Evolutionary conservation across 1,140 invertebrate genomes (phyloP), one percentile per base, ranked within the genome.

Genomic region (Caenorhabditis latens): DNA sequence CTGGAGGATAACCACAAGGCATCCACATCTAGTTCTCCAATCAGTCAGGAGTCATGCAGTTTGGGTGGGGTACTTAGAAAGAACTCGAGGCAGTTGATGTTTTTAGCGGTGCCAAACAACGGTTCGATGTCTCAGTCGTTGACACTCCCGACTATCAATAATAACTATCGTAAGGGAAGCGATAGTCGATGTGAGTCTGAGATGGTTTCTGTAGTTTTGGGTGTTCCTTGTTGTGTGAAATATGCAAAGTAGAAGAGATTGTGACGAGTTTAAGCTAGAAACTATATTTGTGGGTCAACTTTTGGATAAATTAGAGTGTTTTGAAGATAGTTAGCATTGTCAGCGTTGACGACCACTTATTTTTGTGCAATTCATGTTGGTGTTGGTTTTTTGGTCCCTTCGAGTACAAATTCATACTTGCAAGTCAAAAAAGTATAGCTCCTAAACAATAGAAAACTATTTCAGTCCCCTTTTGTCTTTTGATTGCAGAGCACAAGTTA

Each of bases 61-160:
- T n/a, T 79, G 43, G 71, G 71, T 79, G 53, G 19, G 71, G 71
- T 14, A n/a, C 71, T 79, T 50, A 79, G 71, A 79, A 79, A 79
- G 71, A 79, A 79, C n/a, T 79, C 71, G 46, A n/a, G 71, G 43
- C 71, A 79, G 46, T 79, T 79, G 71, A 79, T 53, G 71, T 79
- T 79, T 79, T 79, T 50, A 79, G 71, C 71, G 16, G 71, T 79
- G 71, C 71, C 71, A 4, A 24, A 50, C 6, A 24, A 6, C 32
- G 63, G n/a, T 50, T 24, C 46, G 46, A 79, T 79, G 46, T 79
- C 71, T 9, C 71, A 79, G 24, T 79, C 71, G 16, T 79, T 79
- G 71, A 79, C 71, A 50, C 46, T 79, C n/a, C 71, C 71, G 14
- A 50, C 71, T 19, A 79, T 79, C 71, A 79, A 79, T 79, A 79